phyloP scores from a whole-genome alignment of 2,888 invertebrate species.

The Eueremaeus valkanovi region DNA sequence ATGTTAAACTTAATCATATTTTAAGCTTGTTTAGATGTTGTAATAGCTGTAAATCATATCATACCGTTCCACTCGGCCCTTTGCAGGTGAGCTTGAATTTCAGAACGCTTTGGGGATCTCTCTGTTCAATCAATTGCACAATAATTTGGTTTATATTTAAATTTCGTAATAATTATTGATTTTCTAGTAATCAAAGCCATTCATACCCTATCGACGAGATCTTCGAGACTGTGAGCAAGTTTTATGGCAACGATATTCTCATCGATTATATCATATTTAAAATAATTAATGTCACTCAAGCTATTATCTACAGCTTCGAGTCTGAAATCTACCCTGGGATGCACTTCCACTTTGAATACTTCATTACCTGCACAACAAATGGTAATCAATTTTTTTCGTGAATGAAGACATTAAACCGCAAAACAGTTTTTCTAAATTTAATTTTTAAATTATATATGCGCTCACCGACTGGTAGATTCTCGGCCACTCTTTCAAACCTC shows the following conservation, averaged over 20 bases:
- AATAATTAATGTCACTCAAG: conserved; percentile 56
- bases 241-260: conserved; percentile 70
- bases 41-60: conserved; percentile 40
- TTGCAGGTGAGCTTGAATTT: conserved; percentile 50
- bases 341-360: conserved; percentile 73
- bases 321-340: conserved; percentile 69
- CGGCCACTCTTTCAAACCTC: conserved; percentile 77
- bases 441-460: not conserved
- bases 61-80: conserved; percentile 49
- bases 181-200: not conserved
- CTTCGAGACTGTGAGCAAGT: conserved; percentile 70
- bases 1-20: too few species aligned
- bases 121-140: conserved; percentile 45
- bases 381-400: too few species aligned
- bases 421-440: not conserved
- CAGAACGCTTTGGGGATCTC: conserved; percentile 49
- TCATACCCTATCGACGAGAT: conserved; percentile 64
- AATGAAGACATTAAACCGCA: not conserved
- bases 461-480: conserved; percentile 63
- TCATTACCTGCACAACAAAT: conserved; percentile 65
- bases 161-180: not conserved
- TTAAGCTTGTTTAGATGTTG: too few species aligned
- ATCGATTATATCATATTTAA: conserved; percentile 70
- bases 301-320: conserved; percentile 64
- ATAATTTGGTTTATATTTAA: too few species aligned